Base-by-base conservation (phyloP, 2,888 invertebrate species). In the Papilio demoleus region DNA sequence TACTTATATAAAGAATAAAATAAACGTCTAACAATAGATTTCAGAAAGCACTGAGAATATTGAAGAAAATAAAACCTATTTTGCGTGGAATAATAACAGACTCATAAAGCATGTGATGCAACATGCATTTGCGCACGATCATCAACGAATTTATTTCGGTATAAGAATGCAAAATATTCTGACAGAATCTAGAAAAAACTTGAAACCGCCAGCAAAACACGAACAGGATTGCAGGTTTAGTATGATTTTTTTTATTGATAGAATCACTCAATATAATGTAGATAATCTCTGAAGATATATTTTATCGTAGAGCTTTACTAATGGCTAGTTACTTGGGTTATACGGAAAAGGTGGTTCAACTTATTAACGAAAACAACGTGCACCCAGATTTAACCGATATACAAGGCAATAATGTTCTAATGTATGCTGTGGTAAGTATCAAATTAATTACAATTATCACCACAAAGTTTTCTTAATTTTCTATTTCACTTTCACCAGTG, bases 31-130 rank as follows among this genome's bases (percentile, higher is more conserved):
- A n/a, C n/a, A n/a, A n/a, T 59, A 47, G 63, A 40, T 64, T 47
- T 14, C 47, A 50, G 68, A 64, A 60, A 47, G 19, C 65, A 17
- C 66, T 66, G 73, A 72, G 42, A 70, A 68, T 19, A 76, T 69
- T 22, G 45, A 63, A 3, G 74, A 76, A 31, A 74, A 66, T 59
- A 64, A 64, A 50, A 63, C 22, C 1, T 87, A 81, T 68, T 90
- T 80, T 67, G 85, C 87, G 1, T 94, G 94, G 94, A 94, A 94
- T 73, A 94, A 94, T 71, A 93, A 88, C 65, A 74, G 81, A 40
- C 73, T 81, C 3, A 79, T 83, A 0, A 82, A 89, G 0, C 82
- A 90, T 38, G 91, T 94, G 77, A 87, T 94, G 85, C 88, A 88
- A 69, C 93, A 94, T 73, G 84, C 87, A 69, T 94, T 88, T 73